Evolutionary conservation across 2,888 invertebrate species (phyloP).

Genomic region (Carterocephalus palaemon): DNA sequence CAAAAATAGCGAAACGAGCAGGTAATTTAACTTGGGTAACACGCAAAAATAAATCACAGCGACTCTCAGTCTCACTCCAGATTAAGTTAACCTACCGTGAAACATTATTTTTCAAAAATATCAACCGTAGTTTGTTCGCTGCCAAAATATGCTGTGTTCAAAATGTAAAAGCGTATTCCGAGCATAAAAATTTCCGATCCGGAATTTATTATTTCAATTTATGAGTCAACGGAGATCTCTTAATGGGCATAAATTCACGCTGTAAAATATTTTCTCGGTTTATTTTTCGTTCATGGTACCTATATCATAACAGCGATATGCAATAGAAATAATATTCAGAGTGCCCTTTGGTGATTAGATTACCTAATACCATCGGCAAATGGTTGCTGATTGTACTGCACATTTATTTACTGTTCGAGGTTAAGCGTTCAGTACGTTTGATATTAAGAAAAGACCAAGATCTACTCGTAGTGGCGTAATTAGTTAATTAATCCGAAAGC

Average conservation of each 20-base stretch:
- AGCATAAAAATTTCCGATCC: slow-evolving; percentile 22
- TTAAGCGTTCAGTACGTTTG: no score
- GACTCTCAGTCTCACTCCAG: background rate
- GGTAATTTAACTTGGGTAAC: no score
- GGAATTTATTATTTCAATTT: slow-evolving; percentile 25
- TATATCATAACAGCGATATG: slow-evolving; percentile 16
- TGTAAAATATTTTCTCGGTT: slow-evolving; percentile 20
- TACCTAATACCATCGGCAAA: background rate
- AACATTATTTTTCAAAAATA: slow-evolving; percentile 13
- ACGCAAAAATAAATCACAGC: no score
- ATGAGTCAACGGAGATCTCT: slow-evolving; percentile 25
- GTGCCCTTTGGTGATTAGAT: background rate
- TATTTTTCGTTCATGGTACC: slow-evolving; percentile 17
- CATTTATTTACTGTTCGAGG: no score
- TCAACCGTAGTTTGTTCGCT: slow-evolving; percentile 10
- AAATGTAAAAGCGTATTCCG: slow-evolving; percentile 20
- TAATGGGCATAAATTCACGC: slow-evolving; percentile 21
- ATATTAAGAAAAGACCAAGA: no score
- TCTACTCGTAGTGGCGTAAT: no score
- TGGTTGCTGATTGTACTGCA: background rate
- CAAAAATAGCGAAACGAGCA: no score
- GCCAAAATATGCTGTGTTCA: slow-evolving; percentile 16
- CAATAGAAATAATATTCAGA: background rate
- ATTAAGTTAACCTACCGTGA: background rate
- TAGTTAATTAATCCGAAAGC: no score